phyloP scores from a whole-genome alignment of 2,888 invertebrate genomes.

The Cheilosia impressa region DNA sequence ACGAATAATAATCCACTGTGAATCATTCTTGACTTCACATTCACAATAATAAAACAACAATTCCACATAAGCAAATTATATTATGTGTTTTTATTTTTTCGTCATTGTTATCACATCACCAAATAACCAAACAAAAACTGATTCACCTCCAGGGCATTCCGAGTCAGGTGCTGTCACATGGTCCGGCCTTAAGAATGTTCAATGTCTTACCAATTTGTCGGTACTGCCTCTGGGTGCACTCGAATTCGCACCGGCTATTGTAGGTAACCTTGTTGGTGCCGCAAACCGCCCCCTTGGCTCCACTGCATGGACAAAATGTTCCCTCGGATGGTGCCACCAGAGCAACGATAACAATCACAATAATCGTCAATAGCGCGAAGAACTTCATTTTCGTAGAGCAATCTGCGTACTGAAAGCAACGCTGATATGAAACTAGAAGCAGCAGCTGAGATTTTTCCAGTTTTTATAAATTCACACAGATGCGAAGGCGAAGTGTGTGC shows the following conservation, averaged over 20 bases:
- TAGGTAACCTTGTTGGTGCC: conserved; percentile 96
- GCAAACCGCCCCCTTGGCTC: conserved; percentile 93
- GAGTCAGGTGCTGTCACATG: conserved; percentile 75
- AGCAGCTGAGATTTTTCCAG: neutral
- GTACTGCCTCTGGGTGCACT: conserved; percentile 87
- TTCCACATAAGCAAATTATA: conserved; percentile 4
- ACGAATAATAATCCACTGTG: too few species aligned
- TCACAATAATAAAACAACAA: conserved; percentile 5
- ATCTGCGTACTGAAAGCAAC: conserved; percentile 29
- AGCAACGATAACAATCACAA: conserved; percentile 70
- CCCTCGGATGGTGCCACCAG: conserved; percentile 77
- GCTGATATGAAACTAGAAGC: conserved; percentile 53
- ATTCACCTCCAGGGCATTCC: conserved; percentile 39
- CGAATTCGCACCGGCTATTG: conserved; percentile 97
- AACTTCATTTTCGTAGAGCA: conserved; percentile 78
- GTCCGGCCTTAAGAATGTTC: conserved; percentile 77
- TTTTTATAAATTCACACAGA: conserved; percentile 21
- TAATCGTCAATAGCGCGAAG: conserved; percentile 72
- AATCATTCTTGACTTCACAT: too few species aligned
- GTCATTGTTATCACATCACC: conserved; percentile 20
- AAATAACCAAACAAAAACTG: conserved; percentile 5
- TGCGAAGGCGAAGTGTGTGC: neutral
- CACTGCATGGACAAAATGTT: conserved; percentile 89
- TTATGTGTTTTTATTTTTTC: conserved; percentile 19
- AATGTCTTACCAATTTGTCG: conserved; percentile 78